phyloP scores from a whole-genome alignment of 2,888 invertebrate species.

The Azorinus chamasolen region DNA sequence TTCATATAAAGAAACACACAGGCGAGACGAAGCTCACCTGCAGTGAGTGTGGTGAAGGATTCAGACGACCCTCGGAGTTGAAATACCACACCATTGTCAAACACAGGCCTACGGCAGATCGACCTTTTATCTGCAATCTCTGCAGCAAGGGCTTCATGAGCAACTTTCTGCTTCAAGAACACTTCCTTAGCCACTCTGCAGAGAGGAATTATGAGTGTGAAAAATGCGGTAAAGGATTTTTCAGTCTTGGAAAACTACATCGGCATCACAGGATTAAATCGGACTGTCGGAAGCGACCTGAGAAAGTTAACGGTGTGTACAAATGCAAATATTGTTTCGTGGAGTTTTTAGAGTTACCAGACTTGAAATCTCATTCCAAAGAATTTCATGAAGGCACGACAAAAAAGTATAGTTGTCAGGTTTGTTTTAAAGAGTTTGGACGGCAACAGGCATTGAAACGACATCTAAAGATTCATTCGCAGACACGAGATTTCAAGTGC shows the following conservation, averaged over 20 bases:
- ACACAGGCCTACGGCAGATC: constrained; percentile 47
- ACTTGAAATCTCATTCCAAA: constrained; percentile 24
- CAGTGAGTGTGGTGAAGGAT: constrained; percentile 53
- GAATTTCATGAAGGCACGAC: constrained; percentile 15
- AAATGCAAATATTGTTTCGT: constrained; percentile 34
- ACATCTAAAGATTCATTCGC: constrained; percentile 51
- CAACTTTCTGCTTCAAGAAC: constrained; percentile 45
- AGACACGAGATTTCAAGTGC: constrained; percentile 43
- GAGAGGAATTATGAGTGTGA: constrained; percentile 39
- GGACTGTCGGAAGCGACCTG: constrained; percentile 24
- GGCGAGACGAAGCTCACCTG: constrained; percentile 52
- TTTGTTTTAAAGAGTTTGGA: constrained; percentile 41
- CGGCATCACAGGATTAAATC: constrained; percentile 37
- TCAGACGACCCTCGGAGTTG: constrained; percentile 37
- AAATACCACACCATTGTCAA: constrained; percentile 38
- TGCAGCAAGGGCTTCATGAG: constrained; percentile 46
- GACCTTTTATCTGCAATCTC: constrained; percentile 27
- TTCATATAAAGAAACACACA: constrained; percentile 48
- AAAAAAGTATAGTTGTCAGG: constrained; percentile 26
- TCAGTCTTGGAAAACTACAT: constrained; percentile 27
- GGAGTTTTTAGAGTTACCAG: constrained; percentile 15
- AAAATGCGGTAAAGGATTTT: constrained; percentile 49
- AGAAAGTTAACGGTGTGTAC: constrained; percentile 18
- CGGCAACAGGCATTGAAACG: constrained; percentile 32
- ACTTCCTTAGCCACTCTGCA: constrained; percentile 20